Base-by-base conservation (phyloP, 2,113 vertebrate genomes). In the Gymnarchus niloticus region DNA sequence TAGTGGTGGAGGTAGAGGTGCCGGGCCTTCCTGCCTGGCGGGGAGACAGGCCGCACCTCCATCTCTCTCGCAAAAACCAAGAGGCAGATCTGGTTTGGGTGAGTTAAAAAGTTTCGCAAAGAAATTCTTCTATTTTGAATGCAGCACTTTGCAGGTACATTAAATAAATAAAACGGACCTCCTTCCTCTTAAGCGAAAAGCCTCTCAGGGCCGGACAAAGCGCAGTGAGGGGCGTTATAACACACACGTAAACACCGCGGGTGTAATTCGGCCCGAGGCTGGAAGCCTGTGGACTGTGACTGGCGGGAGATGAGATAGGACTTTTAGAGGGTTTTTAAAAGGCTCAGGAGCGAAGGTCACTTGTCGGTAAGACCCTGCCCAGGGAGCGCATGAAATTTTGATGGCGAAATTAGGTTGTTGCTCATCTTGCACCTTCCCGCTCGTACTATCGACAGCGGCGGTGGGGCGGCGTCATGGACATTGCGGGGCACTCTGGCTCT, bases 371-470 rank as follows among this genome's bases (percentile, higher is more conserved):
- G 90, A 80, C 92, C 90, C 91, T 88, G 88, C 93, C 88, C 90
- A 91, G 93, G 92, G 89, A 90, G 89, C 91, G 92, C 94, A 99
- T 99, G 94, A 98, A 99, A 98, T 94, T 98, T 99, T 99, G 94
- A 98, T 99, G 95, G 88, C 89, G 90, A 94, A 97, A 98, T 99
- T 97, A 98, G 97, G 95, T 96, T 97, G 96, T 97, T 98, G 94
- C 95, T 97, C 97, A 94, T 99, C 97, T 97, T 94, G 95, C 97
- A 96, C 96, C 96, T 97, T 92, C 91, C 88, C 95, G 96, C 96
- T 97, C 95, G 95, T 95, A 95, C 95, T 99, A 99, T 99, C 97
- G 98, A 99, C 98, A 98, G 96, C 93, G 92, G 90, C 92, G 88
- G 93, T 88, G 93, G 93, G 96, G 95, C 95, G 93, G 94, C 91